Base-by-base conservation (phyloP, 2,797 vertebrate species). In the Coluber constrictor region DNA sequence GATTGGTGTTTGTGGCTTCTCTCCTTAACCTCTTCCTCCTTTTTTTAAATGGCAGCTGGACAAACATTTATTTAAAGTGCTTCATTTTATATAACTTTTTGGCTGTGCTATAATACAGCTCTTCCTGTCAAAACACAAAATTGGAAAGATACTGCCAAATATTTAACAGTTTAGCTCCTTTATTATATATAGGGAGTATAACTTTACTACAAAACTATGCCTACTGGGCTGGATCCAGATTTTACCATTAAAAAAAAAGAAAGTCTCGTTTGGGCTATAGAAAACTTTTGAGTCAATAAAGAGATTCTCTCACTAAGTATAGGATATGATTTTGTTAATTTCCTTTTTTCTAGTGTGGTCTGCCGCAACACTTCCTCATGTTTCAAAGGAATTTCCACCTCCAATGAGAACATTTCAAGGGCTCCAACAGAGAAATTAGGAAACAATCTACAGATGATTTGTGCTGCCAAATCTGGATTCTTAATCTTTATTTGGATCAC, bases 11-110 rank as follows among this genome's bases (percentile, higher is more conserved):
- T 94, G 59, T 66, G 66, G 66, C 1, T 92, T 88, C 74, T 86
- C 1, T 90, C 13, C 5, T 91, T 93, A 83, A 93, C 59, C 20
- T 94, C 91, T 94, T 95, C 7, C 32, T 95, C 91, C 91, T 90
- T 70, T 70, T 70, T 57, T 90, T 74, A 94, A 93, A 94, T 10
- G 5, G 90, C 59, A 55, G 29, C 25, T 86, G 12, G 13, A 90
- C 25, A 88, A 86, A n/a, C 1, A 89, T 55, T 92, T 88, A 92
- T 57, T 92, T 94, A 90, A 92, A 61, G 55, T 87, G 32, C 79
- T 87, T 56, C 55, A 56, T 66, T 93, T 87, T 90, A 74, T 43
- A 70, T 25, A 56, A 55, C 27, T 87, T n/a, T 92, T 79, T 66
- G 13, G n/a, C 88, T 61, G 60, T 55, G 10, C 15, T 55, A 56